Conservation (phyloP, 2,888 invertebrate genomes). For the Torymus auratus region DNA sequence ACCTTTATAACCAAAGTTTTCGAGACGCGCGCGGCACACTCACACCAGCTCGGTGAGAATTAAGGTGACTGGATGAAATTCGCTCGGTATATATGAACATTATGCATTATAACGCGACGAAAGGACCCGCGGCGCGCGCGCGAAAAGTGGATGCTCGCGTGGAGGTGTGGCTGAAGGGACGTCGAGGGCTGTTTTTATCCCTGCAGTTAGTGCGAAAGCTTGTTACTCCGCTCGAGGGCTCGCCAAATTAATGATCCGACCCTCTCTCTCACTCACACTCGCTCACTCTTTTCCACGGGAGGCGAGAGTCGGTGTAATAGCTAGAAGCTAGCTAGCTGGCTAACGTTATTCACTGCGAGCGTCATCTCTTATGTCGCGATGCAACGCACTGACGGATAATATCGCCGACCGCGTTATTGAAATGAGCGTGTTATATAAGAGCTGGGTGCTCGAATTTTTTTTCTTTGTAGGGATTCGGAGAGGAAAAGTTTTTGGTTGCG, state of each 20-base stretch:
- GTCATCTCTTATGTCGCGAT: conserved; percentile 27
- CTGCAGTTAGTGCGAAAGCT: conserved; percentile 72
- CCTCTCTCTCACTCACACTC: background rate
- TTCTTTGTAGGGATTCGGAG: too few species aligned
- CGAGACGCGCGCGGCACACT: background rate
- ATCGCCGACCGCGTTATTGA: conserved; percentile 16
- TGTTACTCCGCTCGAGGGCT: conserved; percentile 70
- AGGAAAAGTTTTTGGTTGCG: too few species aligned
- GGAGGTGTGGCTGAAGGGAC: conserved; percentile 17
- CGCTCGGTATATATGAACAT: background rate
- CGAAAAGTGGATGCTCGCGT: conserved; percentile 36
- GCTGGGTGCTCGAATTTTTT: too few species aligned
- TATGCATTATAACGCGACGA: conserved; percentile 52
- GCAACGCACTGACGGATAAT: conserved; percentile 1
- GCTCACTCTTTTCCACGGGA: background rate
- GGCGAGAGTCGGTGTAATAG: too few species aligned
- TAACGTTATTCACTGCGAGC: background rate
- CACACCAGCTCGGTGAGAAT: background rate
- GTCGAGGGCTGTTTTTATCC: conserved; percentile 63
- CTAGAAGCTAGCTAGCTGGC: too few species aligned
- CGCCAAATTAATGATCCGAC: conserved; percentile 73
- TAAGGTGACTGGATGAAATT: conserved; percentile 50
- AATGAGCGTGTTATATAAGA: background rate
- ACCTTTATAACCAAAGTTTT: conserved; percentile 37
- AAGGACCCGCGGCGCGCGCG: background rate